Conservation (phyloP, 2,113 vertebrate species). For the Lipophrys pholis region DNA sequence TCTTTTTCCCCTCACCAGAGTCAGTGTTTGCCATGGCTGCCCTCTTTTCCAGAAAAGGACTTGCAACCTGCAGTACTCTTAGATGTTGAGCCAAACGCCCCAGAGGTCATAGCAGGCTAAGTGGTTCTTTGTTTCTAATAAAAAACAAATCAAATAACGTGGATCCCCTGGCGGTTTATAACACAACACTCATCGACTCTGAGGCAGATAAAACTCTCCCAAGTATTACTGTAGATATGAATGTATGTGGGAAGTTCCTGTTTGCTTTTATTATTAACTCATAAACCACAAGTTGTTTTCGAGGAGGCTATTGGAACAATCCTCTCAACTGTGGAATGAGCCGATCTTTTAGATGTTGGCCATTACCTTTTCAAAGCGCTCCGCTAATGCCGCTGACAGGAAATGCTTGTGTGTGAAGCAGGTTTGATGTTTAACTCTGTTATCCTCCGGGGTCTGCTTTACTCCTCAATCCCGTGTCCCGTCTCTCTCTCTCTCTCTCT, state of each 20-base stretch:
- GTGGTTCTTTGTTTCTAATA: constrained; percentile 78
- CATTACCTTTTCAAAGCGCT: constrained; percentile 60
- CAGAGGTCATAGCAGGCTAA: constrained; percentile 69
- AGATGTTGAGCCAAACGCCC: constrained; percentile 70
- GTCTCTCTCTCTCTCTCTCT: constrained; percentile 10
- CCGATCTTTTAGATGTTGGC: constrained; percentile 54
- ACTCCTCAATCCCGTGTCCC: constrained; percentile 16
- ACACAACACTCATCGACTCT: constrained; percentile 65
- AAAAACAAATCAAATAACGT: constrained; percentile 77
- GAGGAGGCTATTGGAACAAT: not conserved
- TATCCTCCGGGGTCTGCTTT: constrained; percentile 50
- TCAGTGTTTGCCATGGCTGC: constrained; percentile 36
- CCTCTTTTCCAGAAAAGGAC: constrained; percentile 37
- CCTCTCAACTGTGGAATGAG: constrained; percentile 61
- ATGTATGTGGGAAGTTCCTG: constrained; percentile 47
- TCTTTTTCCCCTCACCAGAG: constrained; percentile 27
- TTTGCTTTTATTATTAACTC: constrained; percentile 55
- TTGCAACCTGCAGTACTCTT: constrained; percentile 53
- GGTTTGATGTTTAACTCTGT: constrained; percentile 74
- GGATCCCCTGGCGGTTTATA: constrained; percentile 61
- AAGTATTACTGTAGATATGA: constrained; percentile 50
- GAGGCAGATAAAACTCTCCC: constrained; percentile 58
- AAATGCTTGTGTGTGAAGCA: constrained; percentile 47
- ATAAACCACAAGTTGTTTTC: constrained; percentile 24
- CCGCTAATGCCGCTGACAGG: constrained; percentile 32